A percentile compares a stretch with the other conserved stretches of the same genome.
Evolutionary conservation across 2,888 invertebrate genomes (phyloP).

Genomic region (Stenolophus ochropezus): DNA sequence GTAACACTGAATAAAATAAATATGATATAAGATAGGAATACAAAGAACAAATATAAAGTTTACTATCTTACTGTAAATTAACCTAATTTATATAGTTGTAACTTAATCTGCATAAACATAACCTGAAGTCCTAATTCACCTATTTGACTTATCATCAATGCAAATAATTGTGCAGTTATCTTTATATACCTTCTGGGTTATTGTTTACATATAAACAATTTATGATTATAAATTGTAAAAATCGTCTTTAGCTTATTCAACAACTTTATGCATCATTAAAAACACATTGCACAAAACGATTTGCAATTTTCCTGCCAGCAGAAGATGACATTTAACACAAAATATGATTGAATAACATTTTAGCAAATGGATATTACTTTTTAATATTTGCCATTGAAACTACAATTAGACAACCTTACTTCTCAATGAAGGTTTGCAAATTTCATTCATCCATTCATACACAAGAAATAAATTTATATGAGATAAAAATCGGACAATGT

Average conservation of each 20-base stretch:
- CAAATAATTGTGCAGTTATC: no score
- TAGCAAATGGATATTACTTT: neutral
- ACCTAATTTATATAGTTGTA: no score
- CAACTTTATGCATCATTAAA: neutral
- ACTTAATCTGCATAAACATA: no score
- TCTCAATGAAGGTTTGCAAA: constrained; percentile 18
- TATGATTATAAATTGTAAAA: no score
- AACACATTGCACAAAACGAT: neutral
- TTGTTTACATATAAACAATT: no score
- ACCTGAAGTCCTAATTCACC: no score
- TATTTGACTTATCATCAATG: no score
- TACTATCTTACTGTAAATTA: no score
- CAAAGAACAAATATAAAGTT: no score
- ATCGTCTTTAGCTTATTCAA: neutral
- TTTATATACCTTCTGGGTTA: no score
- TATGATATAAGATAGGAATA: no score
- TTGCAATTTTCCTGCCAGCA: neutral
- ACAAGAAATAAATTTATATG: constrained; percentile 3
- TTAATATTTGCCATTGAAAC: neutral
- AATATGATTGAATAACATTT: neutral
- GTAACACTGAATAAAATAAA: no score
- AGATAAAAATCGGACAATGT: constrained; percentile 4
- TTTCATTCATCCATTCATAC: constrained; percentile 7
- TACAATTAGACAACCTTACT: constrained; percentile 3
- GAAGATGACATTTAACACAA: neutral